Evolutionary conservation across 1,140 invertebrate genomes (phyloP).

Genomic region (Halotydeus destructor): DNA sequence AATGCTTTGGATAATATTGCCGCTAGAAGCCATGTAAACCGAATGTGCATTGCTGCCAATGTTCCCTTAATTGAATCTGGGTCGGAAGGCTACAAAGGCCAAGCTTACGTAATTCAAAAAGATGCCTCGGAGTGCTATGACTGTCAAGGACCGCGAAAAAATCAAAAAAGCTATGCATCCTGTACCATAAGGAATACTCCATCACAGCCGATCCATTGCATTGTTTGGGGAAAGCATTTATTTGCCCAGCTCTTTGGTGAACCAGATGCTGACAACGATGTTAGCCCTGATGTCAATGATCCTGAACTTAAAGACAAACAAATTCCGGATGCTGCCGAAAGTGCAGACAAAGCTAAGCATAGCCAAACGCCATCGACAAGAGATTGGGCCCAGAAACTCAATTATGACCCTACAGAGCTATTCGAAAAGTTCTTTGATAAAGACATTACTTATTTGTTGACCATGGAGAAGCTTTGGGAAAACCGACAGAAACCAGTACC

Average conservation of each 20-base stretch:
- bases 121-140: constrained; percentile 82
- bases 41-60: constrained; percentile 89
- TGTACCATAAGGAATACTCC: constrained; percentile 99
- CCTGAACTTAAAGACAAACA: constrained; percentile 39
- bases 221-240: constrained; percentile 97
- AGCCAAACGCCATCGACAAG: constrained; percentile 46
- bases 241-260: constrained; percentile 88
- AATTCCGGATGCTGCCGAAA: neutral
- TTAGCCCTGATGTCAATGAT: constrained; percentile 87
- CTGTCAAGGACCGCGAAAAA: constrained; percentile 61
- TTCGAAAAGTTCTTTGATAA: constrained; percentile 61
- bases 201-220: constrained; percentile 97
- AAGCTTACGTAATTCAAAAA: constrained; percentile 40
- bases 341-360: neutral
- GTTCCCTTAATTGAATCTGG: constrained; percentile 89
- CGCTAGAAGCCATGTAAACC: constrained; percentile 93
- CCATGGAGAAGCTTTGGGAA: constrained; percentile 85
- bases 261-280: constrained; percentile 84
- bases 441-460: constrained; percentile 83
- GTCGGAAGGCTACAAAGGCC: constrained; percentile 83
- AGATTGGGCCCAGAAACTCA: constrained; percentile 57
- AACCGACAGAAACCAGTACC: constrained; percentile 61
- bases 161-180: constrained; percentile 80
- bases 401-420: constrained; percentile 50
- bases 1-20: constrained; percentile 93